phyloP scores from a whole-genome alignment of 2,113 vertebrate genomes.

The Nematolebias whitei region DNA sequence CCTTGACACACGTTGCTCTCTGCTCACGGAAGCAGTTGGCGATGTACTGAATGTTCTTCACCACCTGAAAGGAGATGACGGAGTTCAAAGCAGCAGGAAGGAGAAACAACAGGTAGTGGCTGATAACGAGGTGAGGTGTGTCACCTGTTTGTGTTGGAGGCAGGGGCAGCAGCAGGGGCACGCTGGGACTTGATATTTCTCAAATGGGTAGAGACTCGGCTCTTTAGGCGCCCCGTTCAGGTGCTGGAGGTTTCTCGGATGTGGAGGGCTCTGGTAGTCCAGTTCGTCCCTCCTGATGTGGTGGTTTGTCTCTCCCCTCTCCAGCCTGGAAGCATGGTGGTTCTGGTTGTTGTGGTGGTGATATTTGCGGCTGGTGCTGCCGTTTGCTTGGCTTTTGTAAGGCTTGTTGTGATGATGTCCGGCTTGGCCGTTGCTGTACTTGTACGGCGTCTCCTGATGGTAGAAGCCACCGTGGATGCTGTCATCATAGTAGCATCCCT shows the following conservation, averaged over 20 bases:
- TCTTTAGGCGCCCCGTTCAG: conserved; percentile 68
- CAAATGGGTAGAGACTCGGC: conserved; percentile 48
- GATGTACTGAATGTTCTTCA: conserved; percentile 93
- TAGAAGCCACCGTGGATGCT: conserved; percentile 41
- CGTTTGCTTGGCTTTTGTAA: conserved; percentile 47
- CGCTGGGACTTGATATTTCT: conserved; percentile 50
- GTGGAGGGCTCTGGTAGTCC: conserved; percentile 52
- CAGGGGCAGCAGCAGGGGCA: conserved; percentile 79
- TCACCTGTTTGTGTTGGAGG: conserved; percentile 71
- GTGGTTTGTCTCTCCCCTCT: conserved; percentile 54
- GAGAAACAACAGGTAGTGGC: not conserved
- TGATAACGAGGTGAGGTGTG: not conserved
- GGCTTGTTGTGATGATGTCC: conserved; percentile 33
- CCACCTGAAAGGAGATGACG: conserved; percentile 63
- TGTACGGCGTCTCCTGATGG: conserved; percentile 38
- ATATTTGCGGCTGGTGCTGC: conserved; percentile 37
- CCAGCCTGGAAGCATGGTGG: conserved; percentile 35
- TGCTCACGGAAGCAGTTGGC: conserved; percentile 92
- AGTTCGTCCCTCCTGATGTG: conserved; percentile 57
- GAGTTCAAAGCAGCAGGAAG: not conserved
- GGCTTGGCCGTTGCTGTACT: conserved; percentile 54
- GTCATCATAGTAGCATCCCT: conserved; percentile 26
- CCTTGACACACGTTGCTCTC: conserved; percentile 87
- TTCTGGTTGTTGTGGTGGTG: conserved; percentile 59
- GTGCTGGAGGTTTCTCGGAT: conserved; percentile 57